phyloP scores from a whole-genome alignment of 2,113 vertebrate genomes.

The Corythornis cristatus region DNA sequence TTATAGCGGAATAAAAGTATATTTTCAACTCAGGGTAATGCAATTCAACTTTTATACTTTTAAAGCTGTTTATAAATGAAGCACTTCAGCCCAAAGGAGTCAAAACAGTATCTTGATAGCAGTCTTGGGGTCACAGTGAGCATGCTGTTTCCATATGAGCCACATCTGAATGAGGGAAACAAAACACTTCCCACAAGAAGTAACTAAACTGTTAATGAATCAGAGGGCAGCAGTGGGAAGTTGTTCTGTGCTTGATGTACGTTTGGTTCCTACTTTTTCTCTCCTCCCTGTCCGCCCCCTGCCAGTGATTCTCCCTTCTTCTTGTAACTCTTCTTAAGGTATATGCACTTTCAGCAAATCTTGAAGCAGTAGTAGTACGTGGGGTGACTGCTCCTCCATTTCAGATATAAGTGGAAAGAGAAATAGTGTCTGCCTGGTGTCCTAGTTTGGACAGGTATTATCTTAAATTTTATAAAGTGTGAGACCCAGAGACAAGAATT shows the following conservation, averaged over 20 bases:
- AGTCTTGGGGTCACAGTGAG: not conserved
- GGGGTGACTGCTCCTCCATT: not conserved
- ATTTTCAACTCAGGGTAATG: not conserved
- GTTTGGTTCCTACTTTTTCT: not conserved
- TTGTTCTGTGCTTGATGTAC: not conserved
- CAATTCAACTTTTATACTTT: rapidly evolving
- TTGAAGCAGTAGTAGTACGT: rapidly evolving
- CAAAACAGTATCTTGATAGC: not conserved
- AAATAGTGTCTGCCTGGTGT: not conserved
- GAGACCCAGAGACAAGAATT: too few relatives aligned
- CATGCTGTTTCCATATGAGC: rapidly evolving
- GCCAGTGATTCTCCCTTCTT: not conserved
- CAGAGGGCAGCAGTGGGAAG: not conserved
- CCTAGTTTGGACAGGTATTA: too few relatives aligned
- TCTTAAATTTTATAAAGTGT: too few relatives aligned
- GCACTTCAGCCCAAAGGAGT: not conserved
- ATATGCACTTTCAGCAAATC: not conserved
- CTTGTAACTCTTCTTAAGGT: not conserved
- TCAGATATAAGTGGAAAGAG: not conserved
- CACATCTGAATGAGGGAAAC: not conserved
- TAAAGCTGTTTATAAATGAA: not conserved
- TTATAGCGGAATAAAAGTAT: not conserved
- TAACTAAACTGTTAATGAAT: not conserved
- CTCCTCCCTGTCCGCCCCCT: not conserved
- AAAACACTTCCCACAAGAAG: not conserved